Evolutionary conservation across 1,140 invertebrate genomes (phyloP), one percentile per base, ranked within the genome.

Genomic region (Dolichoris vasculosae): DNA sequence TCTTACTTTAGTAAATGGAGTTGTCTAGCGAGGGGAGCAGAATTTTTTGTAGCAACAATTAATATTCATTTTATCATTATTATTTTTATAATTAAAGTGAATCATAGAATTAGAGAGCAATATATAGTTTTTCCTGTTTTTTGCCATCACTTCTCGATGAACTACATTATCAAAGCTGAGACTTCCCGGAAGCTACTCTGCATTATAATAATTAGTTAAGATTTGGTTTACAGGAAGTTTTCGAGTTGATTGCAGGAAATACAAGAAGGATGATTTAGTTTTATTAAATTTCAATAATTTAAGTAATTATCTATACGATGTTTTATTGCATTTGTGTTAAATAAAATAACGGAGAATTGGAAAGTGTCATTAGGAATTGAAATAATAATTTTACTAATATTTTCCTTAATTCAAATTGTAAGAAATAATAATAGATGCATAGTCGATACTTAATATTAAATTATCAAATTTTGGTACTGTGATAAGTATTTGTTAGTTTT

Each of bases 1-100:
- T 40, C 73, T 81, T 75, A 85, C 78, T 81, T 81, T 38, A 35
- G 67, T 35, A 81, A 85, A 85, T 80, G 55, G 46, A 85, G 59
- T 84, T 84, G 35, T 20, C 59, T 15, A 2, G n/a, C 23, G 38
- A 67, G 43, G 51, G 38, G 59, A 23, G 13, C 46, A 59, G 46
- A 43, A n/a, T 73, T 80, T 78, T 59, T 38, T 30, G 0, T 30
- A 11, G 9, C 43, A 2, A 15, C 40, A 7, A 77, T 51, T 51
- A 63, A 78, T 38, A 23, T 26, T 64, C 48, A 17, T 40, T 55
- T n/a, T 73, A 38, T 26, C 13, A 6, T 55, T 15, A 64, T 32
- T n/a, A n/a, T 48, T 84, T 30, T 78, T 15, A n/a, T 30, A 79
- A 78, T 79, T 3, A 48, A 59, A 55, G 23, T 71, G 51, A 69